Conservation (phyloP, 2,113 vertebrate species). For the Scalopus aquaticus region DNA sequence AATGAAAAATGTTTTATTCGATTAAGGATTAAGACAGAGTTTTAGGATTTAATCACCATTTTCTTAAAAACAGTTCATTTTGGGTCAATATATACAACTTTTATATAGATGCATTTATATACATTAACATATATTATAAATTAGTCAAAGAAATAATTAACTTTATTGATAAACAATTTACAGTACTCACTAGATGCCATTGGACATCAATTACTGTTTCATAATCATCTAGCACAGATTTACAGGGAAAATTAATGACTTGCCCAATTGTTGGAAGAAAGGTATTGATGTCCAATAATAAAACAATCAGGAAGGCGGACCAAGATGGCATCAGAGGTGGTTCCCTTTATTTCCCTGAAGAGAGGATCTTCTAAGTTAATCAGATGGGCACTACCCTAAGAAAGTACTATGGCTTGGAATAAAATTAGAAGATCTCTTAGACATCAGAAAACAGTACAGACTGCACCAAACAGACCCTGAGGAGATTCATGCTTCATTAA, state of each 20-base stretch:
- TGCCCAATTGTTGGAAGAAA: slow-evolving; percentile 82
- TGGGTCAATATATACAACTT: background rate
- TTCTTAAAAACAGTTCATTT: background rate
- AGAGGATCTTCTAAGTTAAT: too few relatives aligned
- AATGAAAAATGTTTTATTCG: background rate
- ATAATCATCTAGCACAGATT: slow-evolving; percentile 78
- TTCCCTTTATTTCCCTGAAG: too few relatives aligned
- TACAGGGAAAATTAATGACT: slow-evolving; percentile 83
- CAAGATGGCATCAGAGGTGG: slow-evolving; percentile 41
- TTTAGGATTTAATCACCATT: slow-evolving; percentile 13
- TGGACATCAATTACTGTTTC: slow-evolving; percentile 81
- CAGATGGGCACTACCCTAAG: too few relatives aligned
- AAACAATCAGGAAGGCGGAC: slow-evolving; percentile 79
- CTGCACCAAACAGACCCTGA: too few relatives aligned
- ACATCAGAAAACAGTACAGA: too few relatives aligned
- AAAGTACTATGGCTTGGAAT: too few relatives aligned
- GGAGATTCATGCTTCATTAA: too few relatives aligned
- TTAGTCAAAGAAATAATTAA: background rate
- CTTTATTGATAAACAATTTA: slow-evolving; percentile 84
- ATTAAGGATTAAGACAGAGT: background rate
- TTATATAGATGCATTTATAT: background rate
- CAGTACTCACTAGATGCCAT: slow-evolving; percentile 70
- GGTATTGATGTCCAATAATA: slow-evolving; percentile 85
- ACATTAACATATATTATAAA: background rate
- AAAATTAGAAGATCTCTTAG: too few relatives aligned